phyloP scores from a whole-genome alignment of 2,113 vertebrate genomes.

The Orthonyx spaldingii region DNA sequence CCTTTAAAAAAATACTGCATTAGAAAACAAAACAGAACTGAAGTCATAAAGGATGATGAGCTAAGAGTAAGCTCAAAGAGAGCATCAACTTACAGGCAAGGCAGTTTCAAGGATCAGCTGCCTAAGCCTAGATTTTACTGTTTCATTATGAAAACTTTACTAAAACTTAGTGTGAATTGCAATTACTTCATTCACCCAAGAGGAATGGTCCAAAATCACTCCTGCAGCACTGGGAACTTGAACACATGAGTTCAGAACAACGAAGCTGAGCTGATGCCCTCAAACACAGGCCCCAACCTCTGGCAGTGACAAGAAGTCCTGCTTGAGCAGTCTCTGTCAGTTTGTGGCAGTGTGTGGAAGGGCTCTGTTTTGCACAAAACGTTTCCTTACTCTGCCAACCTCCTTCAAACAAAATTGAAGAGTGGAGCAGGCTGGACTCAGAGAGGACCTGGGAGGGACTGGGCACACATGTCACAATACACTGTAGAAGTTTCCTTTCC shows the following conservation, averaged over 20 bases:
- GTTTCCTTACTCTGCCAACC: not conserved
- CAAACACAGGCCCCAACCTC: not conserved
- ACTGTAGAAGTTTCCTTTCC: not conserved
- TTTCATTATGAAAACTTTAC: not conserved
- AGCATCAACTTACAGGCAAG: not conserved
- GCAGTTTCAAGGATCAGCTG: not conserved
- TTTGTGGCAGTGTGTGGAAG: not conserved
- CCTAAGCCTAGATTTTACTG: not conserved
- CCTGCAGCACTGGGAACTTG: not conserved
- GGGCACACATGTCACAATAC: not conserved
- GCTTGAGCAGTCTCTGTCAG: accelerated
- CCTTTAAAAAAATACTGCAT: not conserved
- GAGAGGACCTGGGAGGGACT: not conserved
- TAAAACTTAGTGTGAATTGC: not conserved
- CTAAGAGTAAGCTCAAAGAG: not conserved
- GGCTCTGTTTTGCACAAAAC: not conserved
- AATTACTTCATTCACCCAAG: not conserved
- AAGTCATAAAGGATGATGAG: not conserved
- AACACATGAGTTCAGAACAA: not conserved
- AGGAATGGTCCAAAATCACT: not conserved
- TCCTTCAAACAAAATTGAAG: not conserved
- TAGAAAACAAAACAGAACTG: not conserved
- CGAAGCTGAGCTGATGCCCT: not conserved
- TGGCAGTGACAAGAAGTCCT: not conserved
- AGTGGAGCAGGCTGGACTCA: not conserved